Evolutionary conservation across 2,888 invertebrate genomes (phyloP), one percentile per base, ranked within the genome.

Genomic region (Hirtodrosophila alboralis): DNA sequence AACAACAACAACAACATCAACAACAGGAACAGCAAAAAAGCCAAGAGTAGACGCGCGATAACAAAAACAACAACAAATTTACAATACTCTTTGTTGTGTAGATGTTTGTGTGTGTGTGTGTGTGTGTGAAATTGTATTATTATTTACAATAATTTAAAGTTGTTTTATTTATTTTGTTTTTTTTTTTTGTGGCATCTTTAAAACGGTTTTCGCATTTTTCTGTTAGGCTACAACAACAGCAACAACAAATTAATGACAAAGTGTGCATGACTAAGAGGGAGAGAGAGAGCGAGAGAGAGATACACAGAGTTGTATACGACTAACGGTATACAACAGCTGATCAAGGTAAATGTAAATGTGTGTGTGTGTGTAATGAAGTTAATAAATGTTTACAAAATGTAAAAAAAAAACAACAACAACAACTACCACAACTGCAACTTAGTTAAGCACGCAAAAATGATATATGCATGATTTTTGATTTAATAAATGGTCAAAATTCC

Each of bases 1-100:
- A 64, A 48, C 65, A 79, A 38, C 58, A 65, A 49, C 58, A 59
- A 18, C 54, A 54, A 10, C 40, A 45, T 14, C 47, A 44, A 12
- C 59, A 60, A 18, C 77, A 61, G 14, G 63, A 57, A 14, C 58
- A 58, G 47, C 52, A 52, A 59, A 28, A 60, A 48, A 49, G 41
- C 47, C 41, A 47, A 36, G 3, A 57, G 36, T 45, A 8, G 44
- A 44, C 43, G 40, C 51, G 47, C 18, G 33, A 30, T 47, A 28
- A 48, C 37, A 34, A 60, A n/a, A n/a, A n/a, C n/a, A n/a, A 27
- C 54, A 48, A 45, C 31, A 49, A 33, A 31, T 36, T 75, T 45
- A 31, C 48, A 48, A 27, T 7, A 34, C 16, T 33, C n/a, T 37
- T 27, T 23, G 23, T 23, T 23, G 23, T 23, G 23, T n/a, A n/a